Percentiles rank a stretch among this genome's conserved stretches.
Conservation (phyloP, 2,797 vertebrate species). For the Gymnoscopelus microlampas region DNA sequence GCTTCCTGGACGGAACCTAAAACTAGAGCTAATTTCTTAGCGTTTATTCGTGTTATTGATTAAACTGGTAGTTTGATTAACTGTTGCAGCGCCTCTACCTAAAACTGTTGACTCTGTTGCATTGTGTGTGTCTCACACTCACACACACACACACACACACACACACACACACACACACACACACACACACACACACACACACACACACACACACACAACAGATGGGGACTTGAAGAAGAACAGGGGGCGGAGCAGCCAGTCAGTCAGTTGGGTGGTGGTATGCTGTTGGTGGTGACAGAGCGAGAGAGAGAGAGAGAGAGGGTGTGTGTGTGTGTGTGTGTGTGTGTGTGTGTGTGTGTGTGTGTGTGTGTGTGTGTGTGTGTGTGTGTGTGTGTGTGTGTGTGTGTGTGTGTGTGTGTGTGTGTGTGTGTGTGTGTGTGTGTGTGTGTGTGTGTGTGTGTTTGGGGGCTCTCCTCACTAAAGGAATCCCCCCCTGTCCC, state of each 20-base stretch:
- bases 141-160: conserved; percentile 27
- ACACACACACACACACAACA: conserved; percentile 17
- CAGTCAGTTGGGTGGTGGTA: no score
- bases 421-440: no score
- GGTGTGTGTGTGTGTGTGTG: background rate
- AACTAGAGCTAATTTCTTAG: background rate
- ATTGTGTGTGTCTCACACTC: background rate
- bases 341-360: no score
- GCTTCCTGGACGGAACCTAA: background rate
- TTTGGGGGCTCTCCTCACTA: conserved; percentile 4
- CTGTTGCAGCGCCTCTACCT: no score
- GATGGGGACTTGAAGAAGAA: conserved; percentile 8
- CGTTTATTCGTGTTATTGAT: no score
- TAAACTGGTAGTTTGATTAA: no score
- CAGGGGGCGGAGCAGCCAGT: background rate
- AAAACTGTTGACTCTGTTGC: no score
- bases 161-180: conserved; percentile 14
- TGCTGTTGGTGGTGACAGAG: no score
- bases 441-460: no score
- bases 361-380: no score
- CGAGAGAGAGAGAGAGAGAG: background rate
- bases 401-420: no score
- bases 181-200: conserved; percentile 9
- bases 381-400: no score
- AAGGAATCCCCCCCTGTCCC: conserved; percentile 26